A percentile compares a stretch with the other conserved stretches of the same genome.
phyloP scores from a whole-genome alignment of 1,140 invertebrate genomes.

The Drosophila burlai region DNA sequence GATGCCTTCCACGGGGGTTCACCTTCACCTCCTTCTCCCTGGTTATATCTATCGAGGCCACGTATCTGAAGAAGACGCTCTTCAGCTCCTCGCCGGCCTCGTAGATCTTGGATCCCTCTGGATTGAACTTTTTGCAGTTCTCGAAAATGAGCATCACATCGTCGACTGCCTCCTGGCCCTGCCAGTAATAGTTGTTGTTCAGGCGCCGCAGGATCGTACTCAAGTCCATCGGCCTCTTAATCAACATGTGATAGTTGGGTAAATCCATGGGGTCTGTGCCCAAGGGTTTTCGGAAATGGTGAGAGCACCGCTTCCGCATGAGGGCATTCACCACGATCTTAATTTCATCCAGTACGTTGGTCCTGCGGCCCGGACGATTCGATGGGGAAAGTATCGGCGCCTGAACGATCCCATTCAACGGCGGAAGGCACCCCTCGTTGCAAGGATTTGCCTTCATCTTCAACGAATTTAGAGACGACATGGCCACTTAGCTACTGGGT shows the following conservation, averaged over 20 bases:
- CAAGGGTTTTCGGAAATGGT: slow-evolving; percentile 33
- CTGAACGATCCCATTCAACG: slow-evolving; percentile 45
- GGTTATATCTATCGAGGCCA: slow-evolving; percentile 19
- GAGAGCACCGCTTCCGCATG: slow-evolving; percentile 15
- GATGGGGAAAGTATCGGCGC: slow-evolving; percentile 34
- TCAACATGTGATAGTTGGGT: slow-evolving; percentile 25
- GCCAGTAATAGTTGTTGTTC: slow-evolving; percentile 42
- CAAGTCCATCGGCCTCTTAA: slow-evolving; percentile 43
- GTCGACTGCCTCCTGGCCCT: slow-evolving; percentile 22
- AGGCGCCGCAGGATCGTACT: slow-evolving; percentile 36
- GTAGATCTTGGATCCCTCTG: slow-evolving; percentile 12
- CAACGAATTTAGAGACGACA: background rate
- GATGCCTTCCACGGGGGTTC: background rate
- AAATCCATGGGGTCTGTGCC: slow-evolving; percentile 7
- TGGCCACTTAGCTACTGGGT: background rate
- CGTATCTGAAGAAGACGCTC: background rate
- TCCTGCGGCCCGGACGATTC: slow-evolving; percentile 19
- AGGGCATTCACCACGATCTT: slow-evolving; percentile 23
- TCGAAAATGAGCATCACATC: slow-evolving; percentile 39
- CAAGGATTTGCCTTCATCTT: background rate
- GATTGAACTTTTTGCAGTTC: slow-evolving; percentile 31
- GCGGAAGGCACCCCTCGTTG: slow-evolving; percentile 1
- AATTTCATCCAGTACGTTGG: slow-evolving; percentile 34
- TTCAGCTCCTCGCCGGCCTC: slow-evolving; percentile 21
- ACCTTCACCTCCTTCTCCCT: slow-evolving; percentile 24